Evolutionary conservation across 2,113 vertebrate genomes (phyloP), one percentile per base, ranked within the genome.

Genomic region (Ovibos moschatus): DNA sequence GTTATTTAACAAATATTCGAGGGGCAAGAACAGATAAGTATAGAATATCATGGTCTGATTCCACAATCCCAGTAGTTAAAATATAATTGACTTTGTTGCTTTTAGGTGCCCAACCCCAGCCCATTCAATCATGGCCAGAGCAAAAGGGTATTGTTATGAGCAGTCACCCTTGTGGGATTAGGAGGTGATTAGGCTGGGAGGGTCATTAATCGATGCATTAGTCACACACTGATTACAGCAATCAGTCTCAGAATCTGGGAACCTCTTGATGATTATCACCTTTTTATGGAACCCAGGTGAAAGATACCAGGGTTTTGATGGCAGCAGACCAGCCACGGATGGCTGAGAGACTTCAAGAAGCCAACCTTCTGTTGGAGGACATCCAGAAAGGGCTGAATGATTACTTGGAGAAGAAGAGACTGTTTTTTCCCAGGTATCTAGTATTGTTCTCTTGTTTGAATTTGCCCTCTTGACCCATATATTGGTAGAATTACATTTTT

Each of bases 391-490:
- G 99, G 12, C 98, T 99, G 57, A 99, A 99, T 98, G 98, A 98
- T 62, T 99, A 99, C 97, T 97, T 99, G 97, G 99, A 99, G 96
- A 99, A 99, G 95, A 99, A 99, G 98, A 99, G 99, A 90, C 98
- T 99, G 0, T 99, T 98, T 98, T 99, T 99, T 87, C 99, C 99
- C 98, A 99, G 99, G 99, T 99, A 99, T 97, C 81, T 25, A 57
- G 21, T 23, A 47, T 33, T 51, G 16, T 57, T 74, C 36, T 95
- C 58, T 67, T 47, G 47, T 40, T 89, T 64, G 60, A 30, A 91
- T 83, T 88, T 85, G 40, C 30, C 21, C 16, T 71, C 53, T 45
- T 62, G 50, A 64, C 8, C 36, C 23, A 21, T 33, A 4, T 76
- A 12, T 40, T 78, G 23, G 60, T 64, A 47, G 30, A 93, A 51